Evolutionary conservation across 2,888 invertebrate species (phyloP).

Genomic region (Neoascia interrupta): DNA sequence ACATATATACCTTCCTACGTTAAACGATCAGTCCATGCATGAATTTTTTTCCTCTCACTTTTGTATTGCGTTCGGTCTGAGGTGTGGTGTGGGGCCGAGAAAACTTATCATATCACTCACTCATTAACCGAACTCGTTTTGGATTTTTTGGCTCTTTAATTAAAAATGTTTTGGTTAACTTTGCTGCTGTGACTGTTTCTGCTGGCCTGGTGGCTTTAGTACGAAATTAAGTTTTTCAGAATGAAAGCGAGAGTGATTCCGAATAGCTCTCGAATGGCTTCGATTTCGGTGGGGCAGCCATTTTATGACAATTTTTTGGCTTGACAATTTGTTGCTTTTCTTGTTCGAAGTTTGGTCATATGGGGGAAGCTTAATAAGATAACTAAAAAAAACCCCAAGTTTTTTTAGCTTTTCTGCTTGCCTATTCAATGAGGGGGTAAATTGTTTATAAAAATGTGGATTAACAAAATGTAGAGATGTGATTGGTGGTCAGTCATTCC

Average conservation of each 20-base stretch:
- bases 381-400: too few relatives aligned
- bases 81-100: too few relatives aligned
- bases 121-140: too few relatives aligned
- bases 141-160: too few relatives aligned
- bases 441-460: slow-evolving; percentile 62
- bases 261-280: too few relatives aligned
- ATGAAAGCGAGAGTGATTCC: slow-evolving; percentile 61
- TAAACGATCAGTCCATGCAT: too few relatives aligned
- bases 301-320: slow-evolving; percentile 13
- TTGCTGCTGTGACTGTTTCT: background rate
- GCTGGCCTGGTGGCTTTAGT: slow-evolving; percentile 60
- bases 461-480: slow-evolving; percentile 33
- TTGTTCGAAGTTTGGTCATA: background rate
- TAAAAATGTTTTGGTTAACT: too few relatives aligned
- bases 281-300: slow-evolving; percentile 25
- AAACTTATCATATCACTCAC: too few relatives aligned
- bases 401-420: slow-evolving; percentile 26
- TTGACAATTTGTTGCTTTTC: background rate
- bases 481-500: slow-evolving; percentile 29
- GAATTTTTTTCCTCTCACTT: too few relatives aligned
- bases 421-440: slow-evolving; percentile 46
- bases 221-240: slow-evolving; percentile 68
- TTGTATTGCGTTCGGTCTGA: too few relatives aligned
- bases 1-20: too few relatives aligned
- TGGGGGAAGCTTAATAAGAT: too few relatives aligned